These are phyloP conservation scores for Cheumatopsyche charites DNA, from an alignment of 1,140 invertebrate species.

Conservation along the genomic window DNA sequence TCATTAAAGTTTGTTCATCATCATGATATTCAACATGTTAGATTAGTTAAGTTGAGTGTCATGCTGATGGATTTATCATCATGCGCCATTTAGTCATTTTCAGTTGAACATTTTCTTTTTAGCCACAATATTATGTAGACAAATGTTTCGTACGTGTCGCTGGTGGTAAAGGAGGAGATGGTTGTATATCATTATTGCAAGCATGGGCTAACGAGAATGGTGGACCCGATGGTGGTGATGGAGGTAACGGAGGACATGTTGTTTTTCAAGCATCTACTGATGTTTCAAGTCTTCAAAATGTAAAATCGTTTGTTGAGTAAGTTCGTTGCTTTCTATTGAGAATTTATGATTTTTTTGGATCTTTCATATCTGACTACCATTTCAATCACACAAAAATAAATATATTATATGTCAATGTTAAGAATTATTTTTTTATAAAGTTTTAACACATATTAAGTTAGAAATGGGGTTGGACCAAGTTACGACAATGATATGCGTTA, in stretches of 20 bases:
- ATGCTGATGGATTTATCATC: no score
- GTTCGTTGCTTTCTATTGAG: slow-evolving; percentile 32
- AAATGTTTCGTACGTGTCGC: slow-evolving; percentile 66
- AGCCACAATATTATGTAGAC: slow-evolving; percentile 73
- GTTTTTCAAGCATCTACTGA: slow-evolving; percentile 78
- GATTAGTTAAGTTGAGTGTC: slow-evolving; percentile 19
- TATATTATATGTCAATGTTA: no score
- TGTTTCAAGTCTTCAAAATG: slow-evolving; percentile 75
- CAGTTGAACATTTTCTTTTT: neutral
- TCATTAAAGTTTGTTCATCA: no score
- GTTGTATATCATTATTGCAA: slow-evolving; percentile 83
- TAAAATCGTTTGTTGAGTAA: slow-evolving; percentile 60
- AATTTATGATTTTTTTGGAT: neutral
- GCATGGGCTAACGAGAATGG: slow-evolving; percentile 80
- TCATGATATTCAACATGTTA: slow-evolving; percentile 24
- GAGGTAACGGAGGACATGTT: slow-evolving; percentile 96
- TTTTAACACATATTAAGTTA: no score
- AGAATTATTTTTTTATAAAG: no score
- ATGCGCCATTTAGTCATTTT: no score
- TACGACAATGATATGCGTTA: no score
- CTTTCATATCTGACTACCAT: no score
- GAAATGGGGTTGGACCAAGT: no score
- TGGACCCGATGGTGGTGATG: slow-evolving; percentile 96
- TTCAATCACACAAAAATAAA: no score
- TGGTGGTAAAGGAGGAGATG: slow-evolving; percentile 93